Evolutionary conservation across 1,140 invertebrate species (phyloP), one percentile per base, ranked within the genome.

Genomic region (Philaenus spumarius): DNA sequence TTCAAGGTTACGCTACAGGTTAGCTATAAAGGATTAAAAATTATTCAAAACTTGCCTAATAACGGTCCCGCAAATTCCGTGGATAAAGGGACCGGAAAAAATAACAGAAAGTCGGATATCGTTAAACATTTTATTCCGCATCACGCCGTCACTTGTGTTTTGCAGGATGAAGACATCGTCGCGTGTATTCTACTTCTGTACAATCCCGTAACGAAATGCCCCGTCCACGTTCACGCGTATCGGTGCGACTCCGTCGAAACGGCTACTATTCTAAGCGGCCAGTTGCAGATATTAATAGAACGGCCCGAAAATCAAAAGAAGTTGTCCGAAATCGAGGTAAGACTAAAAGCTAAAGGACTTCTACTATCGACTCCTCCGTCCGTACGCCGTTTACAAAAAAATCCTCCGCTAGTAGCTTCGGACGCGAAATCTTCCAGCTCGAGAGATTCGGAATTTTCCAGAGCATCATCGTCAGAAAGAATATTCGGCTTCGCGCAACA

Each of bases 51-150:
- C 40, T 70, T 80, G 2, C 68, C 73, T 2, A 58, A 35, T 19
- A 43, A 19, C 3, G 34, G 23, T 19, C 9, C 62, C n/a, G 66
- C 64, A 40, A 55, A 55, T 12, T 39, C 54, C 45, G 26, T 43
- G 39, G 26, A 40, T 23, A 15, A 61, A 52, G 55, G n/a, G 24
- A 47, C 61, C 63, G 55, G 67, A 70, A 5, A 52, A 22, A 6
- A 43, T 48, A 23, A 61, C 59, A 30, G 61, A 61, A 64, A 82
- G 72, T 64, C 79, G 71, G 71, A 86, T 74, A 65, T 82, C 66
- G 88, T 95, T 52, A 97, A 96, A 71, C 93, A 97, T 69, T 89
- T 95, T 73, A 95, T 97, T 63, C 92, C 93, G n/a, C 89, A 92
- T 71, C 86, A 92, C 73, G 90, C 90, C 62, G 86, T 95, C 67